Evolutionary conservation across 1,140 invertebrate species (phyloP).

Genomic region (Micrasema longulum): DNA sequence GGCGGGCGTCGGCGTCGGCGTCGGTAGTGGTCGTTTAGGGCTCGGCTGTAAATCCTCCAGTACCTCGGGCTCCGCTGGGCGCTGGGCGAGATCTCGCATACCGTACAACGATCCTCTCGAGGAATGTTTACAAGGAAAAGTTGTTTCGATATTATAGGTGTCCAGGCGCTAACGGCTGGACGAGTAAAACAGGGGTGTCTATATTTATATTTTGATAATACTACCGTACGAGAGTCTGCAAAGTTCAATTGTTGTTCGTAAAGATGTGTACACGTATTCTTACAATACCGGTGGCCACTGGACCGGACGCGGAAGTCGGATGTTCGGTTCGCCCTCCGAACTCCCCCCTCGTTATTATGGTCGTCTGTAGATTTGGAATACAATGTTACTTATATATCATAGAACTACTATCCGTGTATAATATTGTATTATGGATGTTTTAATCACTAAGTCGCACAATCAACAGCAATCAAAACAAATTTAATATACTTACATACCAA

Average conservation of each 20-base stretch:
- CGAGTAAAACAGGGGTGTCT: slow-evolving; percentile 50
- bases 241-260: slow-evolving; percentile 50
- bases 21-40: slow-evolving; percentile 11
- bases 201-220: slow-evolving; percentile 52
- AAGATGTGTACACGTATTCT: slow-evolving; percentile 16
- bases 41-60: background rate
- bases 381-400: slow-evolving; percentile 48
- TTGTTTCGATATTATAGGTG: slow-evolving; percentile 46
- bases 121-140: slow-evolving; percentile 50
- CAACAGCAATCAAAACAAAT: slow-evolving; percentile 41
- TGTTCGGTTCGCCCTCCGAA: too few relatives aligned
- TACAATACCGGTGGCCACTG: too few relatives aligned
- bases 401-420: slow-evolving; percentile 42
- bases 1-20: background rate
- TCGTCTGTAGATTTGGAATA: slow-evolving; percentile 54
- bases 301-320: too few relatives aligned
- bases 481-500: slow-evolving; percentile 23
- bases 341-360: slow-evolving; percentile 40
- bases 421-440: slow-evolving; percentile 29
- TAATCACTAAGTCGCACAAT: slow-evolving; percentile 51
- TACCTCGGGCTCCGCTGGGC: background rate
- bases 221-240: slow-evolving; percentile 41
- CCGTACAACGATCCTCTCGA: slow-evolving; percentile 49
- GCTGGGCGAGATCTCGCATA: background rate
- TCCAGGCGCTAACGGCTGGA: slow-evolving; percentile 6